Percentiles rank a stretch among this genome's conserved stretches.
These are phyloP conservation scores for Bos javanicus DNA, from an alignment of 2,113 vertebrate species.

Conservation along the genomic window DNA sequence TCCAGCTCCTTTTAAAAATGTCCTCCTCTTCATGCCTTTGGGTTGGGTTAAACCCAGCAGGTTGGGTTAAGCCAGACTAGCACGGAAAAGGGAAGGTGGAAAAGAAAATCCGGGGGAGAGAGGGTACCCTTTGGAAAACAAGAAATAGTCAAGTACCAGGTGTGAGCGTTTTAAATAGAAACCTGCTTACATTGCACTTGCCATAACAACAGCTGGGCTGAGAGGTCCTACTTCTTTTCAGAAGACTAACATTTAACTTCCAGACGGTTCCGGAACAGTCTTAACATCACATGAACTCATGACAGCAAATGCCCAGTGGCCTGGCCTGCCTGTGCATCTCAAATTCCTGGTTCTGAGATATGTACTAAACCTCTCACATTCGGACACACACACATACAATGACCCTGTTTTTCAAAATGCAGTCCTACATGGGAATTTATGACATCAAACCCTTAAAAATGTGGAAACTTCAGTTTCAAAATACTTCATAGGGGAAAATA, in stretches of 20 bases:
- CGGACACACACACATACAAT: neutral
- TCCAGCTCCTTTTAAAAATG: neutral
- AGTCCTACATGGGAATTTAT: slow-evolving; percentile 46
- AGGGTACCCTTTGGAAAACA: neutral
- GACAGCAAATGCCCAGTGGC: neutral
- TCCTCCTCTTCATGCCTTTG: neutral
- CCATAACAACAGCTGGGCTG: neutral
- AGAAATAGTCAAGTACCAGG: neutral
- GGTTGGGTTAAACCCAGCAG: neutral
- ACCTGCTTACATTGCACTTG: neutral
- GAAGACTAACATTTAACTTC: slow-evolving; percentile 12
- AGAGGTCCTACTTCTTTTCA: neutral
- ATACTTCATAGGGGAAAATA: slow-evolving; percentile 10
- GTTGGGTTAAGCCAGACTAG: neutral
- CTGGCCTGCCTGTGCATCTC: neutral
- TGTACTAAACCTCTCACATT: neutral
- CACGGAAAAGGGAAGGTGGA: neutral
- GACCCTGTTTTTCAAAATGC: slow-evolving; percentile 32
- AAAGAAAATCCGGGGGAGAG: neutral
- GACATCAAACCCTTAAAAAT: slow-evolving; percentile 54
- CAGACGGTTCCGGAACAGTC: neutral
- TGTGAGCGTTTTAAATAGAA: slow-evolving; percentile 40
- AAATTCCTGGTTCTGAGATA: neutral
- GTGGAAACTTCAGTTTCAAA: slow-evolving; percentile 53
- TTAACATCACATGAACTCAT: neutral